Conservation (phyloP, 2,888 invertebrate genomes). For the Pammene fasciana region DNA sequence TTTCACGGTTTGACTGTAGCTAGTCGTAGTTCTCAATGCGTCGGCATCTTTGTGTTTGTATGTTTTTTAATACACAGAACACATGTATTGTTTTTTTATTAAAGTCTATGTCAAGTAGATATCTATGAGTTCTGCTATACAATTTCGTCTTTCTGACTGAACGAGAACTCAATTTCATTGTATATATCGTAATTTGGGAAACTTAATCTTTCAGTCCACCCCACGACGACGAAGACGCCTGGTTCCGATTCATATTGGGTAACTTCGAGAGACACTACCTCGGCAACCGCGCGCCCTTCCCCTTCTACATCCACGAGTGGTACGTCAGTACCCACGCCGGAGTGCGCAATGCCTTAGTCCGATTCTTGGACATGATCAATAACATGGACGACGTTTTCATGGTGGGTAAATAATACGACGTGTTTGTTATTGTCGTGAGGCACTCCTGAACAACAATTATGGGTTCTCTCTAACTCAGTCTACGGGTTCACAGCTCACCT, state of each 20-base stretch:
- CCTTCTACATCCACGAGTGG: constrained; percentile 87
- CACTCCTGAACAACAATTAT: too few relatives aligned
- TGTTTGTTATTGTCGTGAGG: not conserved
- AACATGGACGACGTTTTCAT: constrained; percentile 83
- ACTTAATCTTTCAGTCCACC: constrained; percentile 55
- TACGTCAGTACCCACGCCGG: constrained; percentile 71
- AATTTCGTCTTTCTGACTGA: too few relatives aligned
- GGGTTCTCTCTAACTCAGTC: too few relatives aligned
- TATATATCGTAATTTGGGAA: not conserved
- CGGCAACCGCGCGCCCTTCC: constrained; percentile 86
- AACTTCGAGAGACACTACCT: constrained; percentile 87
- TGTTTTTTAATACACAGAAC: too few relatives aligned
- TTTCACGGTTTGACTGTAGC: too few relatives aligned
- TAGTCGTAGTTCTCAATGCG: too few relatives aligned
- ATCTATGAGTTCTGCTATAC: too few relatives aligned
- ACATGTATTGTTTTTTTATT: too few relatives aligned
- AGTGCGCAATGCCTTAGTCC: constrained; percentile 74
- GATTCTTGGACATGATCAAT: constrained; percentile 82
- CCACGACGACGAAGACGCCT: constrained; percentile 66
- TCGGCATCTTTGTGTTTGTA: too few relatives aligned
- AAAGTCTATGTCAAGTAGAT: too few relatives aligned
- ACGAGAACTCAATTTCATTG: too few relatives aligned
- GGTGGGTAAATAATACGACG: constrained; percentile 56
- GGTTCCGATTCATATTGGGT: constrained; percentile 82
- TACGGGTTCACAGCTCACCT: too few relatives aligned